These are phyloP conservation scores for Nothoprocta pentlandii DNA, from an alignment of 2,113 vertebrate species.

Conservation along the genomic window DNA sequence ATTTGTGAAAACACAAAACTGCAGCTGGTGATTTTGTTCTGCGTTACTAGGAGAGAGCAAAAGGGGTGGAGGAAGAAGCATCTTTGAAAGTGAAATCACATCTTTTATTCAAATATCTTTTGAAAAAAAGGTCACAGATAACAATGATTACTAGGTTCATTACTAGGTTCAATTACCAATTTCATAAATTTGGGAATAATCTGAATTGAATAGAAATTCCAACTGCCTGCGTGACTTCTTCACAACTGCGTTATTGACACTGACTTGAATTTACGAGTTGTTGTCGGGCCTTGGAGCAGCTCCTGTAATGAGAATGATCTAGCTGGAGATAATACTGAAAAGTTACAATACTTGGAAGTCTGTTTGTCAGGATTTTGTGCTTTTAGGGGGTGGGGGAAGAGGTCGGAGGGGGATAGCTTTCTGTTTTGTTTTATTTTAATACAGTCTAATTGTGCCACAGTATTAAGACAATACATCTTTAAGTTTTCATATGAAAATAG, in stretches of 20 bases:
- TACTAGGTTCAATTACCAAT: background rate
- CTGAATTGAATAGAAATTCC: background rate
- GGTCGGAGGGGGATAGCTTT: background rate
- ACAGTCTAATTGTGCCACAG: background rate
- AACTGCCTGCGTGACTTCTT: background rate
- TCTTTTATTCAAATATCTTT: conserved; percentile 1
- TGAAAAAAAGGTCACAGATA: background rate
- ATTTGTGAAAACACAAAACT: background rate
- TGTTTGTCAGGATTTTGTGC: background rate
- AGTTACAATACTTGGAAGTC: background rate
- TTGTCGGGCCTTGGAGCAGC: background rate
- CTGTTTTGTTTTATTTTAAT: background rate
- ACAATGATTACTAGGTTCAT: background rate
- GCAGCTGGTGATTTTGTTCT: background rate
- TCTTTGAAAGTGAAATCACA: background rate
- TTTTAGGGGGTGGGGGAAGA: background rate
- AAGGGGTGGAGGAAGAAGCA: background rate
- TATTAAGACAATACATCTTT: conserved; percentile 26
- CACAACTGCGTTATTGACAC: background rate
- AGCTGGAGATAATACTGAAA: background rate
- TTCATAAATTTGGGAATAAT: conserved; percentile 36
- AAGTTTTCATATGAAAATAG: conserved; percentile 45
- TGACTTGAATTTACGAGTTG: background rate
- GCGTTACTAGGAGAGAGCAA: background rate
- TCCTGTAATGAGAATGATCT: background rate